Evolutionary conservation across 2,888 invertebrate genomes (phyloP).

Genomic region (Scaptomyza polygonia): DNA sequence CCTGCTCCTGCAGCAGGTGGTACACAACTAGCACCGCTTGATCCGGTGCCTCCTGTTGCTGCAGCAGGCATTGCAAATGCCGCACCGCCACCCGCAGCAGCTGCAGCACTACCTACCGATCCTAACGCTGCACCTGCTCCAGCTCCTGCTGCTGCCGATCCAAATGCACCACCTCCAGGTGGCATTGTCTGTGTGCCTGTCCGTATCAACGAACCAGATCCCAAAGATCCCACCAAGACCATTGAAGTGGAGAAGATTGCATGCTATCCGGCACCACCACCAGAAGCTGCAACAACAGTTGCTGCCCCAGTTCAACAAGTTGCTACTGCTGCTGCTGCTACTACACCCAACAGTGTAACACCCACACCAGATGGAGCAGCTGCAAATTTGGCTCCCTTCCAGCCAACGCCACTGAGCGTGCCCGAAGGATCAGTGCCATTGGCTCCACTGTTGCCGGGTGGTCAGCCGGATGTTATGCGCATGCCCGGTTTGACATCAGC

Average conservation of each 20-base stretch:
- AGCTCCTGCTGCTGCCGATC: constrained; percentile 19
- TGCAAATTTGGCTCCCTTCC: constrained; percentile 55
- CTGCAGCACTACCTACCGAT: constrained; percentile 10
- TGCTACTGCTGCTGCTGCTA: neutral
- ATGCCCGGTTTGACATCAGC: constrained; percentile 75
- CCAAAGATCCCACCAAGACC: constrained; percentile 80
- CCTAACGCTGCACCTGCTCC: neutral
- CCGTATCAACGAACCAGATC: constrained; percentile 82
- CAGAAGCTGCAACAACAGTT: constrained; percentile 53
- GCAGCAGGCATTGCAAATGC: neutral
- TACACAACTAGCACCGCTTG: neutral
- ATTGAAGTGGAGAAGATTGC: constrained; percentile 81
- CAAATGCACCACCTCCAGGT: constrained; percentile 62
- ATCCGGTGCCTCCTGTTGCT: neutral
- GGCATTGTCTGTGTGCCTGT: constrained; percentile 82
- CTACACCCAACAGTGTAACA: constrained; percentile 7
- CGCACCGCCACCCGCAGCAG: neutral
- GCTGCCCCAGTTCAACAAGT: too few species aligned
- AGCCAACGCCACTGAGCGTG: constrained; percentile 54
- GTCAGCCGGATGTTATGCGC: constrained; percentile 73
- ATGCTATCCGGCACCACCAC: constrained; percentile 82
- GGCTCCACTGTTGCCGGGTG: constrained; percentile 62
- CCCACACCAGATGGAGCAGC: constrained; percentile 7
- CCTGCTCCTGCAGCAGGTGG: neutral
- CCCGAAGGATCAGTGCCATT: constrained; percentile 74